Evolutionary conservation across 1,140 invertebrate genomes (phyloP), one percentile per base, ranked within the genome.

Genomic region (Drosophila mauritiana): DNA sequence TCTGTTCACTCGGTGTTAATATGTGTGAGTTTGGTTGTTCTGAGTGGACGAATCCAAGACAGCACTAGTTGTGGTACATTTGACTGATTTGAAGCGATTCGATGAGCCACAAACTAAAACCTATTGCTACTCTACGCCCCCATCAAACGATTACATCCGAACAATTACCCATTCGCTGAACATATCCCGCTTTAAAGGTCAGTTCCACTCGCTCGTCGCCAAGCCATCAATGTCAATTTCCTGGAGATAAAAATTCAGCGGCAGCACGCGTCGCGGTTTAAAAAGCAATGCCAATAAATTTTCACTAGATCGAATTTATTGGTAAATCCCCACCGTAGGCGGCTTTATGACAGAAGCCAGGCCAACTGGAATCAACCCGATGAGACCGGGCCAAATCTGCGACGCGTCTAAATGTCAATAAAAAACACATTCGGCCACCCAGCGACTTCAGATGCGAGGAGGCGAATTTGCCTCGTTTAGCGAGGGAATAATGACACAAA

Each of bases 221-320:
- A 59, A 46, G 62, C 48, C 40, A 53, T 70, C 79, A 89, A 83
- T 70, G 84, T 57, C 83, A 88, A 83, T 78, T 76, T 76, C 55
- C 70, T 48, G 59, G 65, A 72, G 59, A 88, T 88, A 83, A 79
- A 88, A 88, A 54, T 22, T 54, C 20, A 43, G 46, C 65, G 77
- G 48, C 76, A 80, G 48, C 84, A 89, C 80, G 84, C 84, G 68
- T 76, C 84, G 84, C 80, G 84, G 76, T 88, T 88, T 88, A 88
- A 88, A 88, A 88, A 77, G 68, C 85, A 89, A 88, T 88, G 84
- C 42, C 77, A 80, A 84, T 88, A 88, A 88, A 88, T 88, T 88
- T 88, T 88, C 84, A 88, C 84, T 88, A 88, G 85, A 88, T 84
- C 68, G 85, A 84, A 88, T 89, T 88, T 89, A 88, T 88, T 90